These are phyloP conservation scores for Cheilosia vernalis DNA, from an alignment of 2,888 invertebrate species.

Conservation along the genomic window DNA sequence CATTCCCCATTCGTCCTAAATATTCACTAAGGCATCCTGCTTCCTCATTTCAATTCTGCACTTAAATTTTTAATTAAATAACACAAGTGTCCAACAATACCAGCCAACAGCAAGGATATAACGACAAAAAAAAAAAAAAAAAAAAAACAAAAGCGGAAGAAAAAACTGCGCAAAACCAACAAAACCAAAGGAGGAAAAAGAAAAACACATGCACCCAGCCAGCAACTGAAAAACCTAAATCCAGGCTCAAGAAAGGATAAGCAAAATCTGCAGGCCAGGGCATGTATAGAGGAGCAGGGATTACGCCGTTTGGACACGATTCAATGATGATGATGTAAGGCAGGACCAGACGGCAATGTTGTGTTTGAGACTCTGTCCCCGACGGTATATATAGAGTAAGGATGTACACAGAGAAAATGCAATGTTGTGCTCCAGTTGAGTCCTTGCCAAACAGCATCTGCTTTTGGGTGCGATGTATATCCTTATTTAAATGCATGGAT, in stretches of 20 bases:
- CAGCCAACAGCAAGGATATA: constrained; percentile 44
- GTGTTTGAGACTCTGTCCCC: constrained; percentile 7
- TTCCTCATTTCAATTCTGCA: constrained; percentile 67
- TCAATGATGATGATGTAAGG: constrained; percentile 41
- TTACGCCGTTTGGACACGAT: constrained; percentile 39
- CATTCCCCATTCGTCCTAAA: constrained; percentile 62
- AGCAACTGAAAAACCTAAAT: constrained; percentile 55
- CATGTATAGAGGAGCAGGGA: constrained; percentile 32
- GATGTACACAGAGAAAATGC: constrained; percentile 18
- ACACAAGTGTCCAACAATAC: constrained; percentile 62
- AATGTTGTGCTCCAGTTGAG: constrained; percentile 45
- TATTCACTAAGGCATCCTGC: constrained; percentile 68
- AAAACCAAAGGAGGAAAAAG: not conserved
- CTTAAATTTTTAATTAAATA: constrained; percentile 75
- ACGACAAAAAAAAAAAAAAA: constrained; percentile 1
- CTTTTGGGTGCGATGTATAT: constrained; percentile 33
- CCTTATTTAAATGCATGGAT: constrained; percentile 41
- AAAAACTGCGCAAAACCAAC: not conserved
- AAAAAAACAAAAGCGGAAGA: constrained; percentile 8
- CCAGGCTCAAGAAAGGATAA: constrained; percentile 64
- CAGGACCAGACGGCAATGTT: constrained; percentile 9
- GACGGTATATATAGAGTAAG: not conserved
- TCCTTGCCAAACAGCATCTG: constrained; percentile 32
- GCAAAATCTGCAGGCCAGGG: constrained; percentile 55
- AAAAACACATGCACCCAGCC: constrained; percentile 57